These are phyloP conservation scores for Aurelia aurita DNA, from an alignment of 30 jellyfish, hydroid and myxozoan genomes.

Conservation along the genomic window DNA sequence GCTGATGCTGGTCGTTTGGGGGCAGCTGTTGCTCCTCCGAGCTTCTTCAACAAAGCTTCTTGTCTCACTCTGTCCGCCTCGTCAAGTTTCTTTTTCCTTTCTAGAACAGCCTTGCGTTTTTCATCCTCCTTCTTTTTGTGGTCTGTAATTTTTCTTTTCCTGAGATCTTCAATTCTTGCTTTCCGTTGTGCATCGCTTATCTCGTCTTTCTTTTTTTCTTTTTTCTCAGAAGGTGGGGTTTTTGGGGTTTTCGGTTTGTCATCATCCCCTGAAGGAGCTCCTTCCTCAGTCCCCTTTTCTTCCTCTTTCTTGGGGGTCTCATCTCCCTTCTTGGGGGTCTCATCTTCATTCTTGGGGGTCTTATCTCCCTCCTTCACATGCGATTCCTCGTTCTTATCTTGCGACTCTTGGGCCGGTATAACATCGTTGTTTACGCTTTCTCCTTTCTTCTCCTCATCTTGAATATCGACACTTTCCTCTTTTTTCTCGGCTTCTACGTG, in stretches of 20 bases:
- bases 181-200: conserved; percentile 67
- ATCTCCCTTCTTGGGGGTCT: neutral
- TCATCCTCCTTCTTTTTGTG: conserved; percentile 81
- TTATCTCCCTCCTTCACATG: conserved; percentile 11
- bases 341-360: neutral
- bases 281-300: neutral
- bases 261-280: conserved; percentile 25
- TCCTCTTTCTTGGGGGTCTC: conserved; percentile 28
- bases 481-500: no score
- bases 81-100: conserved; percentile 67
- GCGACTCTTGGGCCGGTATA: neutral
- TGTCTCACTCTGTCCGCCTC: conserved; percentile 70
- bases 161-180: conserved; percentile 70
- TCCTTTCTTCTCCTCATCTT: neutral
- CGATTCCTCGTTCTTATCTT: neutral
- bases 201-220: conserved; percentile 50
- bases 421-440: neutral
- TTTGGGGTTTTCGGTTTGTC: conserved; percentile 20
- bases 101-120: conserved; percentile 77
- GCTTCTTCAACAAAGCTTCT: conserved; percentile 75
- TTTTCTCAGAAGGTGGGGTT: conserved; percentile 48
- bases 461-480: no score
- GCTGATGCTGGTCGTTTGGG: conserved; percentile 76
- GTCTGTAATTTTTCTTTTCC: conserved; percentile 66
- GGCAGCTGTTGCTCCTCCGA: conserved; percentile 37